Percentiles rank a stretch among this genome's conserved stretches.
Conservation (phyloP, 2,888 invertebrate genomes). For the Ganaspis brasiliensis region DNA sequence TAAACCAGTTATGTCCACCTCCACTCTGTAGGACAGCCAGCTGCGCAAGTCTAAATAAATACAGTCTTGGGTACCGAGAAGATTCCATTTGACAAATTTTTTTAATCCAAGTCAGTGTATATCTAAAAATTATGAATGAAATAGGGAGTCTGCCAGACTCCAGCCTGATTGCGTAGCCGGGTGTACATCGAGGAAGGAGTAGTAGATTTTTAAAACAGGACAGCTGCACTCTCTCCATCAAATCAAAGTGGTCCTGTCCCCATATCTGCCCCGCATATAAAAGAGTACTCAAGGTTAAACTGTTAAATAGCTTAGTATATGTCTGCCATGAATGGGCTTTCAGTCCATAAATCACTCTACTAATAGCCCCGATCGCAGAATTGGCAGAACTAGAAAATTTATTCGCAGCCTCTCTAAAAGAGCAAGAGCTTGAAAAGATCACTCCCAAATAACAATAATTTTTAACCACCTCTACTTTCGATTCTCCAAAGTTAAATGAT, state of each 20-base stretch:
- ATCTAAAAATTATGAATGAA: neutral
- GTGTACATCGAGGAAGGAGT: too few relatives aligned
- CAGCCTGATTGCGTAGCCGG: neutral
- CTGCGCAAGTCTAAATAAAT: neutral
- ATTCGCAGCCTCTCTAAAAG: neutral
- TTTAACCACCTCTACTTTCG: neutral
- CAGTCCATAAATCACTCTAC: neutral
- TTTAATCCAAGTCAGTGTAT: neutral
- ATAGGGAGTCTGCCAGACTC: neutral
- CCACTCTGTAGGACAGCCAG: conserved; percentile 48
- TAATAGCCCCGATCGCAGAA: neutral
- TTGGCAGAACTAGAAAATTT: neutral
- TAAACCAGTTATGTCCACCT: conserved; percentile 19
- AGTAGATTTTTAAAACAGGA: neutral
- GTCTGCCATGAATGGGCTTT: neutral
- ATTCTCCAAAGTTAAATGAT: neutral
- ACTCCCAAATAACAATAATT: neutral
- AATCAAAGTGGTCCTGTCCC: neutral
- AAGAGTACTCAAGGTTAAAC: neutral
- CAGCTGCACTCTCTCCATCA: neutral
- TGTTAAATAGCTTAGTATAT: neutral
- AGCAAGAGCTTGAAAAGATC: neutral
- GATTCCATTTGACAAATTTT: conserved; percentile 1
- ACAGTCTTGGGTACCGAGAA: conserved; percentile 1
- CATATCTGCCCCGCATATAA: neutral